phyloP scores from a whole-genome alignment of 2,113 vertebrate species.

The Hippocampus guttulatus region DNA sequence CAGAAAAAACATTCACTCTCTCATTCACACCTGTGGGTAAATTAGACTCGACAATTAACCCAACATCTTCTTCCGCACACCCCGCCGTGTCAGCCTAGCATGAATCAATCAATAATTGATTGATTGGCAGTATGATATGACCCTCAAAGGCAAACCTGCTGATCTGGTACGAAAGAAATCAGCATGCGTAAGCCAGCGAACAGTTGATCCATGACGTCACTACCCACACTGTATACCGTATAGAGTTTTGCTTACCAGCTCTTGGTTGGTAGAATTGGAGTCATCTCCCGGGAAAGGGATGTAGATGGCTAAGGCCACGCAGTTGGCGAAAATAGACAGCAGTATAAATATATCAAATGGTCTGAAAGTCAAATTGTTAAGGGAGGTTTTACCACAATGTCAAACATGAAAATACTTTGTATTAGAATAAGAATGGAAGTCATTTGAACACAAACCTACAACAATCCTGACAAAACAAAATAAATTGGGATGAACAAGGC shows the following conservation, averaged over 20 bases:
- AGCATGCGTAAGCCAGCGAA: not conserved
- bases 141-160: not conserved
- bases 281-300: constrained; percentile 99
- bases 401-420: no score
- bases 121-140: not conserved
- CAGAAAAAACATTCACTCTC: no score
- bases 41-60: no score
- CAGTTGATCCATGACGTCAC: not conserved
- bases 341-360: constrained; percentile 99
- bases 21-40: no score
- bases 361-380: constrained; percentile 81
- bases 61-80: no score
- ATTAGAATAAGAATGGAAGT: not conserved
- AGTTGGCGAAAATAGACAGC: constrained; percentile 99
- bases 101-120: not conserved
- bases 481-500: not conserved
- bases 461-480: not conserved
- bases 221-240: not conserved
- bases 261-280: constrained; percentile 98
- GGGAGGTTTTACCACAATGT: constrained; percentile 48
- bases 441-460: not conserved
- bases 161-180: not conserved
- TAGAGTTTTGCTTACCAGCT: constrained; percentile 85
- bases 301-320: constrained; percentile 99
- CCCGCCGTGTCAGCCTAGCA: no score